phyloP scores from a whole-genome alignment of 2,797 vertebrate species.

The Stomatorhinus walkeri region DNA sequence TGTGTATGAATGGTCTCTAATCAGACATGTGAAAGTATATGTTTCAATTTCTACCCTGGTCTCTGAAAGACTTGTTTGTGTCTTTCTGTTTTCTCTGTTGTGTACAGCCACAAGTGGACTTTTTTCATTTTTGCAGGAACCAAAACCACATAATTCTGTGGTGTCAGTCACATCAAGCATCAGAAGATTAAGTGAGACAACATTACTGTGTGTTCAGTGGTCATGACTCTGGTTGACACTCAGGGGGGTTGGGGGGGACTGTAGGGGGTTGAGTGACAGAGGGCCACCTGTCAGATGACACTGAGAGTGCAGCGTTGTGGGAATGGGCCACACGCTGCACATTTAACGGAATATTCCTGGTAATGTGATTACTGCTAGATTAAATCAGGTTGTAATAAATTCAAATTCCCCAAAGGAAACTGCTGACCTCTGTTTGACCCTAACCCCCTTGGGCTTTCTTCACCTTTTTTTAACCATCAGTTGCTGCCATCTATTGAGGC shows the following conservation, averaged over 20 bases:
- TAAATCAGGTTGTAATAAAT: slow-evolving; percentile 44
- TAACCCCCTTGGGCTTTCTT: not conserved
- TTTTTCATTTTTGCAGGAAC: not conserved
- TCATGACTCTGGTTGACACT: not conserved
- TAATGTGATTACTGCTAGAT: slow-evolving; percentile 38
- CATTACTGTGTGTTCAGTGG: not conserved
- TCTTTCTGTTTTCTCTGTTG: no score
- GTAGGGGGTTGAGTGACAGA: not conserved
- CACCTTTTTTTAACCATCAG: not conserved
- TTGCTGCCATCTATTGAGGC: not conserved
- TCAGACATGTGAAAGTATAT: not conserved
- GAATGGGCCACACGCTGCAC: slow-evolving; percentile 34
- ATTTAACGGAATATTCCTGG: slow-evolving; percentile 39
- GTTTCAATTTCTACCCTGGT: not conserved
- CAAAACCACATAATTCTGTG: not conserved
- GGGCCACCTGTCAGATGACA: slow-evolving; percentile 27
- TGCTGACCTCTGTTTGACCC: slow-evolving; percentile 33
- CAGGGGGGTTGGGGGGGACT: slow-evolving; percentile 14
- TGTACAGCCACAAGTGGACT: not conserved
- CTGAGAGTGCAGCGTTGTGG: slow-evolving; percentile 29
- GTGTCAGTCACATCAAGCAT: not conserved
- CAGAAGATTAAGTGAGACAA: not conserved
- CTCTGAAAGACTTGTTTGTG: not conserved
- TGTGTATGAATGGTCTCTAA: not conserved
- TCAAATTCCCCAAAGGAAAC: slow-evolving; percentile 40